Evolutionary conservation across 2,113 vertebrate species (phyloP).

Genomic region (Caranx melampygus): DNA sequence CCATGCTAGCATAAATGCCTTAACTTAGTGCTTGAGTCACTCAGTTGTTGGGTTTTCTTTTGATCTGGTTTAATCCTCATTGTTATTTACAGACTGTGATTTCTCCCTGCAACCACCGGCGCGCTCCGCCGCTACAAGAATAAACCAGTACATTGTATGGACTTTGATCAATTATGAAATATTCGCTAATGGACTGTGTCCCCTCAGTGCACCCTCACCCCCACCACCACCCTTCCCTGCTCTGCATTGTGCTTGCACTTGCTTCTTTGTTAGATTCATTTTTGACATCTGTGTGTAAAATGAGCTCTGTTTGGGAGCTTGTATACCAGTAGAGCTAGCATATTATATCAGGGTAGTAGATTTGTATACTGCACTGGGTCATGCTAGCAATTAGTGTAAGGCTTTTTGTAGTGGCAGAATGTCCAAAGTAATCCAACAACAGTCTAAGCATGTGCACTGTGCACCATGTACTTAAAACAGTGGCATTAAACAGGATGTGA

Average conservation of each 20-base stretch:
- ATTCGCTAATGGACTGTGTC: constrained; percentile 56
- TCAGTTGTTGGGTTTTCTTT: constrained; percentile 42
- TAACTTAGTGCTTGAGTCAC: constrained; percentile 13
- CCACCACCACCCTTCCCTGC: constrained; percentile 8
- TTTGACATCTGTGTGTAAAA: constrained; percentile 41
- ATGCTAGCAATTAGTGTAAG: constrained; percentile 59
- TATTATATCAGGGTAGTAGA: constrained; percentile 49
- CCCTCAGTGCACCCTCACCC: constrained; percentile 29
- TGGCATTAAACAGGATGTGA: constrained; percentile 33
- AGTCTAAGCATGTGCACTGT: constrained; percentile 18
- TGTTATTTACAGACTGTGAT: constrained; percentile 54
- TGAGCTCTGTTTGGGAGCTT: constrained; percentile 44
- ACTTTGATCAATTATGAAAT: constrained; percentile 71
- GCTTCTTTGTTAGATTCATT: constrained; percentile 12
- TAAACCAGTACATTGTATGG: constrained; percentile 25
- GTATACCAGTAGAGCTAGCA: background rate
- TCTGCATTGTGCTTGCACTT: constrained; percentile 14
- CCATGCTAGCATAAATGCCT: constrained; percentile 13
- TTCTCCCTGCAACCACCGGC: constrained; percentile 21
- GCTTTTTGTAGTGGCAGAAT: constrained; percentile 27
- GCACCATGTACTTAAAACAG: constrained; percentile 22
- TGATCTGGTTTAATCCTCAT: constrained; percentile 63
- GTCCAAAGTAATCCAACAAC: constrained; percentile 51
- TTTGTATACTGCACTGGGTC: constrained; percentile 46
- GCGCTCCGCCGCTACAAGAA: background rate